Evolutionary conservation across 2,888 invertebrate species (phyloP).

Genomic region (Melipona beecheii): DNA sequence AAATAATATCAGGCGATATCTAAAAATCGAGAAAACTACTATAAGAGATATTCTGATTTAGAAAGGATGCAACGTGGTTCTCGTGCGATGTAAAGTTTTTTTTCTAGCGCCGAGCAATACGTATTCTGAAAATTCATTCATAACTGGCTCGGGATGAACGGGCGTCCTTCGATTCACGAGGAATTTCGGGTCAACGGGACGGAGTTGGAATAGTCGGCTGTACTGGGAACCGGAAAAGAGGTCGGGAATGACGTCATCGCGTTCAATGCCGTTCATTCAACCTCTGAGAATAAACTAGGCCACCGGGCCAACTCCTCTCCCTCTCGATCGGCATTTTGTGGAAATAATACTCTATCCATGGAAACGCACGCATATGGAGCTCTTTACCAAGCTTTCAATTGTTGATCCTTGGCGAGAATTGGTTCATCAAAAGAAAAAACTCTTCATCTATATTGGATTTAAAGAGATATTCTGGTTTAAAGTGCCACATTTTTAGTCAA

Average conservation of each 20-base stretch:
- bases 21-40: neutral
- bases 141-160: constrained; percentile 70
- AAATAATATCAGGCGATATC: neutral
- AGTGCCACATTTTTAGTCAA: too few relatives aligned
- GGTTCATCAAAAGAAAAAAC: neutral
- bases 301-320: constrained; percentile 68
- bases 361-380: constrained; percentile 31
- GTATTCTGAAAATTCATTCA: constrained; percentile 74
- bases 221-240: constrained; percentile 80
- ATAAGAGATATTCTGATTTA: too few relatives aligned
- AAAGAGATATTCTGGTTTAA: neutral
- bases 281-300: constrained; percentile 81
- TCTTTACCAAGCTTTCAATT: neutral
- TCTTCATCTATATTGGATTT: neutral
- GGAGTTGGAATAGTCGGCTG: constrained; percentile 71
- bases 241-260: constrained; percentile 81
- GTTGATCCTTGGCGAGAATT: neutral
- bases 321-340: constrained; percentile 36
- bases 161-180: constrained; percentile 77
- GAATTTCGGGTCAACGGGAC: constrained; percentile 77
- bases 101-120: neutral
- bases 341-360: constrained; percentile 52
- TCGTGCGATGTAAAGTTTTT: neutral
- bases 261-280: constrained; percentile 81
- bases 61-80: neutral